Base-by-base conservation (phyloP, 2,888 invertebrate species). In the Oscheius sp. region DNA sequence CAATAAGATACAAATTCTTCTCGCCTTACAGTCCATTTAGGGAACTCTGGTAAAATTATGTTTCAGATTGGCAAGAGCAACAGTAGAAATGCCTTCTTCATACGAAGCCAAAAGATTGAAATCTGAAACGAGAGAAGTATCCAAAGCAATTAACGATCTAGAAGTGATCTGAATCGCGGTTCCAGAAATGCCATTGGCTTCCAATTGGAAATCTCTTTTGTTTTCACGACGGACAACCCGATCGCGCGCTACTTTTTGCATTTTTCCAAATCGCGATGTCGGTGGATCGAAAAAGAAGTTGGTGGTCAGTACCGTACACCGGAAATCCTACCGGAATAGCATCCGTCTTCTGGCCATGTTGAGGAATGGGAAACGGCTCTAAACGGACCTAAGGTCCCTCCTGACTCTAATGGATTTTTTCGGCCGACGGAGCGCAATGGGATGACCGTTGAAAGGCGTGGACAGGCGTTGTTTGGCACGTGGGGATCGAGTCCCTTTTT, bases 401-500 rank as follows among this genome's bases (percentile, higher is more conserved):
- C 4, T 23, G 4, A 48, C 12, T 48, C 17, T 42, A 3, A 42
- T 12, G 5, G 42, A 12, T 15, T 42, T 42, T n/a, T n/a, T n/a
- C n/a, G n/a, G n/a, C n/a, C n/a, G n/a, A n/a, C n/a, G n/a, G n/a
- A n/a, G 12, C 42, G 42, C 42, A 42, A 42, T 17, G 3, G n/a
- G 4, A 12, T 3, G 12, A 42, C 5, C 42, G 5, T 4, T 12
- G 23, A 25, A 20, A 20, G 20, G 20, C 45, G 45, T 27, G n/a
- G 61, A 27, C 25, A 23, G 25, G 61, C 61, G 27, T 61, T 61
- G 45, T 45, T 58, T 61, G 61, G 61, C 61, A 61, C 45, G 61
- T 45, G 61, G 34, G 45, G 61, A 61, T 61, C 61, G 61, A 61
- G 61, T 61, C 61, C 61, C 61, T 61, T 61, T 61, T 61, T 61